These are phyloP conservation scores for Nothoprocta perdicaria DNA, from an alignment of 2,113 vertebrate genomes.

Conservation along the genomic window DNA sequence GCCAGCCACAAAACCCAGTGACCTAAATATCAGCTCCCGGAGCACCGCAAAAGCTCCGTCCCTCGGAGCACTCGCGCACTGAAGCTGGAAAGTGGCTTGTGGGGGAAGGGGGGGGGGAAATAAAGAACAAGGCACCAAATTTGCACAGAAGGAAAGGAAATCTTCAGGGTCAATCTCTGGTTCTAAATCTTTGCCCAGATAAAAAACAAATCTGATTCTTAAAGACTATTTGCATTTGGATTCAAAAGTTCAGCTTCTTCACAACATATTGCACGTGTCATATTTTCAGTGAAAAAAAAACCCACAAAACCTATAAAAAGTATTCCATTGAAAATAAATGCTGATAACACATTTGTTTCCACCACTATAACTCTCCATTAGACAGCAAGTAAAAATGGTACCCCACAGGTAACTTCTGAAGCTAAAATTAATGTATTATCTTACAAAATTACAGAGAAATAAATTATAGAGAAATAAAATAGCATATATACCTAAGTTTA, in stretches of 20 bases:
- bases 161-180: neutral
- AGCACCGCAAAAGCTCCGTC: neutral
- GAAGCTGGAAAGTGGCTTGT: neutral
- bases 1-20: constrained; percentile 44
- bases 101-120: neutral
- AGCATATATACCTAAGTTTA: neutral
- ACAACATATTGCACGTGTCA: neutral
- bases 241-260: neutral
- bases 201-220: neutral
- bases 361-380: neutral
- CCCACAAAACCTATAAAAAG: neutral
- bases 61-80: neutral
- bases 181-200: neutral
- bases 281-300: neutral
- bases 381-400: neutral
- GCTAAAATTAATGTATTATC: neutral
- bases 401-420: neutral
- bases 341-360: neutral
- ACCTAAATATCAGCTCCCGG: constrained; percentile 32
- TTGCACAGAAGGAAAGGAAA: neutral
- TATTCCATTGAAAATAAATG: neutral
- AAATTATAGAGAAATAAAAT: neutral
- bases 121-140: neutral
- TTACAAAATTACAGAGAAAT: neutral
- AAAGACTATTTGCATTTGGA: neutral